Conservation (phyloP, 2,888 invertebrate genomes). For the Nomada lathburiana region DNA sequence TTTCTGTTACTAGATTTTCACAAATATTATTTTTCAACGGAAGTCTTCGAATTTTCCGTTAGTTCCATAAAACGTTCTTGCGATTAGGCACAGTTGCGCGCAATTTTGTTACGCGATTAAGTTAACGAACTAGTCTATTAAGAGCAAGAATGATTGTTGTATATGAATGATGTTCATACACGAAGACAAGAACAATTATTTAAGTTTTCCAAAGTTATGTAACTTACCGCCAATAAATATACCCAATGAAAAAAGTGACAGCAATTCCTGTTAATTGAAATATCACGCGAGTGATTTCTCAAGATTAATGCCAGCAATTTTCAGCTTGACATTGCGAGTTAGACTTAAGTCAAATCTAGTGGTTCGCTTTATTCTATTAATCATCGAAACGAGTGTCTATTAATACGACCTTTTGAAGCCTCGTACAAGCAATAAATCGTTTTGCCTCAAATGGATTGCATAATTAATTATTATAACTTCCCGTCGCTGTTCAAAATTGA, state of each 20-base stretch:
- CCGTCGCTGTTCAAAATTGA: too few species aligned
- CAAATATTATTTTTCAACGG: not conserved
- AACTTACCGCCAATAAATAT: not conserved
- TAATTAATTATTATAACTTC: constrained; percentile 4
- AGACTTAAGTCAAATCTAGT: constrained; percentile 51
- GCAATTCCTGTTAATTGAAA: constrained; percentile 52
- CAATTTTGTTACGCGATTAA: constrained; percentile 9
- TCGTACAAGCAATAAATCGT: constrained; percentile 13
- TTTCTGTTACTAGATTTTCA: not conserved
- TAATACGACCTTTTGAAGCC: constrained; percentile 56
- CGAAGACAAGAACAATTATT: constrained; percentile 17
- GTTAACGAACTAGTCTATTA: constrained; percentile 10
- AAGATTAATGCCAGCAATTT: constrained; percentile 57
- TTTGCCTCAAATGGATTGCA: not conserved
- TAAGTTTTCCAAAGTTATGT: constrained; percentile 13
- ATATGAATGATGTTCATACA: not conserved
- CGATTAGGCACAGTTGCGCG: not conserved
- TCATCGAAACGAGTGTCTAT: constrained; percentile 54
- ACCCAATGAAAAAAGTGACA: constrained; percentile 16
- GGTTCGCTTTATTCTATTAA: constrained; percentile 53
- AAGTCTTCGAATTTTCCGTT: not conserved
- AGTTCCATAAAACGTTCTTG: not conserved
- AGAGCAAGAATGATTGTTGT: not conserved
- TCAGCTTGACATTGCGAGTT: constrained; percentile 52
- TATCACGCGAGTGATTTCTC: constrained; percentile 32